phyloP scores from a whole-genome alignment of 2,113 vertebrate species.

The Mixornis gularis region DNA sequence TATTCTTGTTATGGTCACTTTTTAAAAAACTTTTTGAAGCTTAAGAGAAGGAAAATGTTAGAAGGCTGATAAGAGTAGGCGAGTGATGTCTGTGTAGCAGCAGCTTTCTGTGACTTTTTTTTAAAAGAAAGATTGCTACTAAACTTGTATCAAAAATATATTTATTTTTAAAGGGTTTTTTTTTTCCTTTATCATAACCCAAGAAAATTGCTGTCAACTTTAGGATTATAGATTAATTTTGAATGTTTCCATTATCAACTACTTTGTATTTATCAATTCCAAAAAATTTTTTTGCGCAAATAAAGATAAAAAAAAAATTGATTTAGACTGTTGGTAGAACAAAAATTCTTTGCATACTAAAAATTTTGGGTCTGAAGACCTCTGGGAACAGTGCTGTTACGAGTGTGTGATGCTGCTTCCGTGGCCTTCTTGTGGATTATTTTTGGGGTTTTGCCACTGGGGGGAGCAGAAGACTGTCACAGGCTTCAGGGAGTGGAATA shows the following conservation, averaged over 20 bases:
- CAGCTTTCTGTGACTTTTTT: background rate
- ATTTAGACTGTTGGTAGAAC: background rate
- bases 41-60: background rate
- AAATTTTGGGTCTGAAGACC: background rate
- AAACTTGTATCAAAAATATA: background rate
- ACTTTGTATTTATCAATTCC: background rate
- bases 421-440: background rate
- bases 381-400: background rate
- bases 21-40: background rate
- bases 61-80: background rate
- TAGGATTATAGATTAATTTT: background rate
- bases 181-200: background rate
- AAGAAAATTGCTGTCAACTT: background rate
- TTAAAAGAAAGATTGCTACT: background rate
- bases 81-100: background rate
- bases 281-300: background rate
- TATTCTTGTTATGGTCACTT: background rate
- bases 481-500: background rate
- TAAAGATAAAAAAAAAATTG: background rate
- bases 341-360: background rate
- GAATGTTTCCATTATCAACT: background rate
- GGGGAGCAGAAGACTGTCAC: conserved; percentile 36
- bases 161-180: background rate
- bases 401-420: background rate
- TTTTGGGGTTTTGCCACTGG: conserved; percentile 14